phyloP scores from a whole-genome alignment of 2,888 invertebrate species.

The Plebejus melissa region DNA sequence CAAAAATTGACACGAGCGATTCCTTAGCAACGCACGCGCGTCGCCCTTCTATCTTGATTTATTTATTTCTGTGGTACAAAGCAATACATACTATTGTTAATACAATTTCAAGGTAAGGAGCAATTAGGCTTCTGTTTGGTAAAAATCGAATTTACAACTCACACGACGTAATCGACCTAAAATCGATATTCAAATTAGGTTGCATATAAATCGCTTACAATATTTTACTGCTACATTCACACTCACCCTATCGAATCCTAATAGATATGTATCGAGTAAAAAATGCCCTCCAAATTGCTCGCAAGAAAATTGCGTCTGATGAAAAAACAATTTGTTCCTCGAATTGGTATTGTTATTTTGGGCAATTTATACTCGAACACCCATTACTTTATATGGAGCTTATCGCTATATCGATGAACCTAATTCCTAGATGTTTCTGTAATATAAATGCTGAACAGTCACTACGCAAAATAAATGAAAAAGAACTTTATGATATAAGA shows the following conservation, averaged over 20 bases:
- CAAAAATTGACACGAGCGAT: too few relatives aligned
- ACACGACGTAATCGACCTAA: not conserved
- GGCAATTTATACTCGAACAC: conserved; percentile 15
- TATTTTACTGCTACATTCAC: conserved; percentile 7
- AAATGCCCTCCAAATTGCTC: conserved; percentile 39
- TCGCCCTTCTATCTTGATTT: too few relatives aligned
- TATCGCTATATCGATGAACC: not conserved
- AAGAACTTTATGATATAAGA: too few relatives aligned
- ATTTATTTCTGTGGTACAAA: too few relatives aligned
- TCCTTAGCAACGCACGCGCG: too few relatives aligned
- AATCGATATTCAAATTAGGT: conserved; percentile 13
- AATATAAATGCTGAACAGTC: not conserved
- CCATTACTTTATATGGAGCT: not conserved
- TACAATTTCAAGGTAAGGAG: too few relatives aligned
- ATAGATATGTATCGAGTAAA: conserved; percentile 53
- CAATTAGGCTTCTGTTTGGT: too few relatives aligned
- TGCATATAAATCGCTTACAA: conserved; percentile 10
- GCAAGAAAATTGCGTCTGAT: conserved; percentile 47
- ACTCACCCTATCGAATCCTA: conserved; percentile 40
- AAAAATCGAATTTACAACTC: not conserved
- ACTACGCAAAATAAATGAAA: not conserved
- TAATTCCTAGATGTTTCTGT: not conserved
- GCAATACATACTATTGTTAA: too few relatives aligned
- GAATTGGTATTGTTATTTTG: conserved; percentile 26
- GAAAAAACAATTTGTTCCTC: conserved; percentile 23